Percentiles rank a stretch among this genome's conserved stretches.
Conservation (phyloP, 2,888 invertebrate species). For the Operophtera brumata region DNA sequence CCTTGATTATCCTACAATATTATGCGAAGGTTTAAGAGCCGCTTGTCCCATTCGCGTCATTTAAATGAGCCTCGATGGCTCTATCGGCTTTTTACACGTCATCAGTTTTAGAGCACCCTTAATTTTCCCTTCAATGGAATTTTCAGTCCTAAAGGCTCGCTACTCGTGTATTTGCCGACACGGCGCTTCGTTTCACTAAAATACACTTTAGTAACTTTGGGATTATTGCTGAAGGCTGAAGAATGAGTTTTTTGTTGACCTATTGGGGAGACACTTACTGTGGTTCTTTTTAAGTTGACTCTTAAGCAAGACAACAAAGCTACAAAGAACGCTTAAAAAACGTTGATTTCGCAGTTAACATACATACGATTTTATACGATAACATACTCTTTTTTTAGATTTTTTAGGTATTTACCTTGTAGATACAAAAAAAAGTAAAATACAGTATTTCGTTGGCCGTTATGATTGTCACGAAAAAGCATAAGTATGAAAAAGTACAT, state of each 20-base stretch:
- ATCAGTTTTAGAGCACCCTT: constrained; percentile 71
- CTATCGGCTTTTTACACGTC: constrained; percentile 73
- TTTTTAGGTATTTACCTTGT: no score
- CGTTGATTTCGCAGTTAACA: no score
- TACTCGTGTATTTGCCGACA: constrained; percentile 50
- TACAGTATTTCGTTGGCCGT: no score
- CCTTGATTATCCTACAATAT: constrained; percentile 36
- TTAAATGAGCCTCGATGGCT: constrained; percentile 69
- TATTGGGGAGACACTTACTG: constrained; percentile 6
- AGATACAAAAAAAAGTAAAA: no score
- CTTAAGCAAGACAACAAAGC: no score
- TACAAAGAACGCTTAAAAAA: no score
- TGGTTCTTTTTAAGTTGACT: neutral
- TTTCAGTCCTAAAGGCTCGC: constrained; percentile 44
- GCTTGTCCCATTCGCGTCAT: constrained; percentile 60
- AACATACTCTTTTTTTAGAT: no score
- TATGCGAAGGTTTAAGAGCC: constrained; percentile 50
- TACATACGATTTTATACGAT: no score
- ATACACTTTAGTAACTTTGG: constrained; percentile 34
- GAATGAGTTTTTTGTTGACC: constrained; percentile 5
- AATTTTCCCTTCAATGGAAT: constrained; percentile 62
- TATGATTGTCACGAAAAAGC: no score
- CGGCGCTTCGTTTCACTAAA: constrained; percentile 51
- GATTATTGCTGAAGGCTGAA: constrained; percentile 26
- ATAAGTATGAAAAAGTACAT: no score